Evolutionary conservation across 2,113 vertebrate species (phyloP), one percentile per base, ranked within the genome.

Genomic region (Apeltes quadracus): DNA sequence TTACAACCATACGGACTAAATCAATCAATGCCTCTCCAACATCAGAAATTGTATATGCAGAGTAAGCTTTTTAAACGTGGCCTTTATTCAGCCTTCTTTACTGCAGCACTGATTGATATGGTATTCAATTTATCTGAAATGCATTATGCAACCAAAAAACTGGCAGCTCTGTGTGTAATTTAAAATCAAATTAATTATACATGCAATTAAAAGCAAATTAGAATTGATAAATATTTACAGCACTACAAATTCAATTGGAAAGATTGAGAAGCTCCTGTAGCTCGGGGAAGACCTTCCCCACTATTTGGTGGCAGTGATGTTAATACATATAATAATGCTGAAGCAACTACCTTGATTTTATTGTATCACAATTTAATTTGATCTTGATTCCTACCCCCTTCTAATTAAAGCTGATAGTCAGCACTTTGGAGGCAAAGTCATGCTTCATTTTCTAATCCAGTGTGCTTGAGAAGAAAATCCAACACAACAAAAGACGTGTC

Each of bases 141-240:
- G 7, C n/a, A 7, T 53, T 22, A 14, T 75, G 22, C 16, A 54
- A 12, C 38, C 51, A 48, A 72, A 66, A 27, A 69, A 57, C 27
- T 27, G 34, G 20, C 39, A 29, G 13, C 25, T 76, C 18, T 27
- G 41, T 22, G 7, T 72, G 18, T 16, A 65, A 13, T 38, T 34
- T 22, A 38, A 76, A 81, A 70, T 76, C 7, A 56, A 48, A 50
- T 72, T n/a, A 61, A 70, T 65, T 71, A 77, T 36, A 36, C 22
- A 57, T 57, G 51, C 65, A 70, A 77, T 83, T 78, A 75, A 78
- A 81, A 76, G 12, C 46, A 50, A 56, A 81, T 81, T 76, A 67
- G 6, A 1, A 64, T 15, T 56, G 39, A 46, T 9, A 4, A 22
- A 50, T 20, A 48, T 44, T 41, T 29, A 14, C 4, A 43, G 15